Base-by-base conservation (phyloP, 2,113 vertebrate species). In the Melanostigma gelatinosum region DNA sequence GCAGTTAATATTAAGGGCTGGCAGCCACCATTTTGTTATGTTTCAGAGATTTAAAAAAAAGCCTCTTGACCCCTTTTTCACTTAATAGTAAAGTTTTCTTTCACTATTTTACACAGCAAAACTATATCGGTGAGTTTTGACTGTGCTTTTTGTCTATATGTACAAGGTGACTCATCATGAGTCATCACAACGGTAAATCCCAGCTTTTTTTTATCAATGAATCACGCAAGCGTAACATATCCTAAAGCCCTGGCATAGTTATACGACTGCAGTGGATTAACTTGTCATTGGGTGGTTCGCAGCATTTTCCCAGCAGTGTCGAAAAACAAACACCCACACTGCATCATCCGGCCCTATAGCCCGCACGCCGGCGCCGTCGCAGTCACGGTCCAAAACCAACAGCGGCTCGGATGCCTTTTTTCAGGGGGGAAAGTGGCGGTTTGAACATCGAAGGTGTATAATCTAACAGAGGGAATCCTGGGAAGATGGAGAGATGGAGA, bases 401-500 rank as follows among this genome's bases (percentile, higher is more conserved):
- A 58, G 77, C 38, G 16, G 79, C 75, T 84, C 60, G 71, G 79
- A 63, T 58, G 38, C 48, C 32, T 77, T 85, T 87, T 89, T 10
- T 8, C 6, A 0, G 18, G n/a, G 36, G n/a, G 48, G 57, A 86
- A 90, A 81, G 89, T 84, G 77, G 44, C 82, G 68, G 77, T 78
- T 87, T 83, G 72, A 92, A 91, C 86, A 75, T 79, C 2, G 34
- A 80, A 87, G 32, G 83, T 86, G 81, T 86, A 77, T 89, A 89
- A 87, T 87, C 71, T 85, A 90, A 91, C 75, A 75, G 80, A 93
- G 91, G 90, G 91, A 93, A 93, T 89, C 89, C 90, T 91, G 79
- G 48, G 82, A 91, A 79, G 76, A 83, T 79, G 82, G 87, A 87
- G 81, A 81, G 85, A 86, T 85, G 81, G 76, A 75, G 84, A 90